Percentiles rank a stretch among this genome's conserved stretches.
These are phyloP conservation scores for Passer montanus DNA, from an alignment of 2,113 vertebrate genomes.

Conservation along the genomic window DNA sequence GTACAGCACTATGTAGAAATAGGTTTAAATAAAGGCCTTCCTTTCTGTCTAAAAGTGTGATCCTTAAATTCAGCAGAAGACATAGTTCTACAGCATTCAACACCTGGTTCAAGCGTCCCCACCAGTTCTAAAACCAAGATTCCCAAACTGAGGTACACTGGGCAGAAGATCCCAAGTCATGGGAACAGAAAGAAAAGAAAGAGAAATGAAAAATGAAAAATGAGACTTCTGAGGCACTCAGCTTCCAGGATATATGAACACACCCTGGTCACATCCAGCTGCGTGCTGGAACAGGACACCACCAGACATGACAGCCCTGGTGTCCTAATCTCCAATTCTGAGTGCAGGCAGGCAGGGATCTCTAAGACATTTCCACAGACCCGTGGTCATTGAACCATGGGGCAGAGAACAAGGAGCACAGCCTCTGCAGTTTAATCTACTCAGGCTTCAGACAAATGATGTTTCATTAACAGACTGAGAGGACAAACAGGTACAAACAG, in stretches of 20 bases:
- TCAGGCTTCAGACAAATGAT: neutral
- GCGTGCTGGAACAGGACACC: neutral
- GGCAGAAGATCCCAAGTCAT: neutral
- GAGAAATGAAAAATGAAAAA: neutral
- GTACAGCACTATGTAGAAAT: rapidly evolving
- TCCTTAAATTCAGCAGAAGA: neutral
- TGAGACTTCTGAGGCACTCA: rapidly evolving
- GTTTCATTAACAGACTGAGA: neutral
- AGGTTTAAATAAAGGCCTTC: neutral
- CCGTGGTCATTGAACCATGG: rapidly evolving
- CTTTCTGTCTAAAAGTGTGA: neutral
- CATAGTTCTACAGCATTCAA: neutral
- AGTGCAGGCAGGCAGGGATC: neutral
- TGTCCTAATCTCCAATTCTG: neutral
- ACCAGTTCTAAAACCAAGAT: neutral
- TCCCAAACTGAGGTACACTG: neutral
- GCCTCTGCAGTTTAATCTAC: neutral
- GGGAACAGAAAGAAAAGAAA: neutral
- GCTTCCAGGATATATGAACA: neutral
- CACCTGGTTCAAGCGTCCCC: neutral
- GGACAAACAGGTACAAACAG: neutral
- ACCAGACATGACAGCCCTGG: neutral
- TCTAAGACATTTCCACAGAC: rapidly evolving
- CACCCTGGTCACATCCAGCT: neutral
- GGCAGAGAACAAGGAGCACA: neutral